These are phyloP conservation scores for Alouatta palliata DNA, from an alignment of 2,113 vertebrate species.

Conservation along the genomic window DNA sequence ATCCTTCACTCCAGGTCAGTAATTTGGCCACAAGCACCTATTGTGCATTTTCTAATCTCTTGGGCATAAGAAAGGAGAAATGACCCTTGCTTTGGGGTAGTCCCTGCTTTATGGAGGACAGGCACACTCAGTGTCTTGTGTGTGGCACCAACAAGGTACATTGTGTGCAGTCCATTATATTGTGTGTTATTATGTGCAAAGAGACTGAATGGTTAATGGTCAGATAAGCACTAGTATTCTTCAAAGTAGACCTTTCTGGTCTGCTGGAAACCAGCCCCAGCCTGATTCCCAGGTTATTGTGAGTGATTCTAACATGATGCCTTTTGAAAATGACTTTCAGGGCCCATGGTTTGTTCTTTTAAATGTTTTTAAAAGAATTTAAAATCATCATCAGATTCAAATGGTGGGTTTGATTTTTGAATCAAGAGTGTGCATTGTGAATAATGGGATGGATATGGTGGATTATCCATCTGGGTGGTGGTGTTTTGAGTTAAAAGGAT, in stretches of 20 bases:
- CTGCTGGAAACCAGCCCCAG: neutral
- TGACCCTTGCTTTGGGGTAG: neutral
- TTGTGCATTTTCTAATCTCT: neutral
- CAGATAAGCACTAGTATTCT: neutral
- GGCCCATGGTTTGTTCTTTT: neutral
- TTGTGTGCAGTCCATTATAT: neutral
- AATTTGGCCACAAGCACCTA: neutral
- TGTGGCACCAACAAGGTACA: neutral
- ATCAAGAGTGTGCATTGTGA: neutral
- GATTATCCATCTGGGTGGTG: neutral
- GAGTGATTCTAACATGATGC: neutral
- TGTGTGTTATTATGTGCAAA: constrained; percentile 1
- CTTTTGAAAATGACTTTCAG: constrained; percentile 35
- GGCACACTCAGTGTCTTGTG: neutral
- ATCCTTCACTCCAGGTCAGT: neutral
- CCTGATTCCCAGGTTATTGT: neutral
- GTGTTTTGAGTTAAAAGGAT: neutral
- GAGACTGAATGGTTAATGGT: neutral
- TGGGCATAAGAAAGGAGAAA: neutral
- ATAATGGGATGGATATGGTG: neutral
- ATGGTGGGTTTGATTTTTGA: constrained; percentile 34
- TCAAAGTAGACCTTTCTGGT: neutral
- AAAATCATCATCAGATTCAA: neutral
- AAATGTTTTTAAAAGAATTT: neutral
- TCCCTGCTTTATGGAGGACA: neutral